These are phyloP conservation scores for Anguilla rostrata DNA, from an alignment of 2,113 vertebrate species.

Conservation along the genomic window DNA sequence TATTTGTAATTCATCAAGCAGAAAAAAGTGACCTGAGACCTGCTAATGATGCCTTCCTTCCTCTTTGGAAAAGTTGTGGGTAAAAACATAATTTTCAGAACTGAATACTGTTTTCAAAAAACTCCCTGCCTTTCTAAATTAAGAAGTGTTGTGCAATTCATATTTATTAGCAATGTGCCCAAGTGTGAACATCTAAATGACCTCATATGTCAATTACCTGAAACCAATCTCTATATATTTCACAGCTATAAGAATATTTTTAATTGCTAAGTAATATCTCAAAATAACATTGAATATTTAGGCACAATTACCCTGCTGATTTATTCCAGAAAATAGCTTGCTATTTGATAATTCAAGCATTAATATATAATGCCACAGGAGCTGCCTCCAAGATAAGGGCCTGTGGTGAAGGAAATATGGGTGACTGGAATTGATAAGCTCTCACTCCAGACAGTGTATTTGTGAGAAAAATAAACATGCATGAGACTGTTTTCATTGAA, in stretches of 20 bases:
- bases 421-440: not conserved
- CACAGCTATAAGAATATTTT: slow-evolving; percentile 7
- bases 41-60: not conserved
- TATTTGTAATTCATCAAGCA: too few species aligned
- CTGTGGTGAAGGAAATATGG: not conserved
- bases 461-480: not conserved
- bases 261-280: slow-evolving; percentile 2
- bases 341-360: slow-evolving; percentile 7
- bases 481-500: not conserved
- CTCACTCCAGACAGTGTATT: not conserved
- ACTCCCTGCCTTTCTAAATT: not conserved
- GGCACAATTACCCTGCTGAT: not conserved
- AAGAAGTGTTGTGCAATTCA: not conserved
- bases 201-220: not conserved
- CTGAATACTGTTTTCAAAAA: too few species aligned
- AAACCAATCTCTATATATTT: slow-evolving; percentile 2
- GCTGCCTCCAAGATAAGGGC: slow-evolving; percentile 4
- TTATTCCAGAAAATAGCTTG: slow-evolving; percentile 2
- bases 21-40: not conserved
- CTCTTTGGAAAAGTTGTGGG: not conserved
- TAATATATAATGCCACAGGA: slow-evolving; percentile 9
- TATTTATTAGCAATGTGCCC: not conserved
- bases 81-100: not conserved
- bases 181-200: not conserved
- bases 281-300: slow-evolving; percentile 1